Evolutionary conservation across 2,113 vertebrate species (phyloP).

Genomic region (Plotosus lineatus): DNA sequence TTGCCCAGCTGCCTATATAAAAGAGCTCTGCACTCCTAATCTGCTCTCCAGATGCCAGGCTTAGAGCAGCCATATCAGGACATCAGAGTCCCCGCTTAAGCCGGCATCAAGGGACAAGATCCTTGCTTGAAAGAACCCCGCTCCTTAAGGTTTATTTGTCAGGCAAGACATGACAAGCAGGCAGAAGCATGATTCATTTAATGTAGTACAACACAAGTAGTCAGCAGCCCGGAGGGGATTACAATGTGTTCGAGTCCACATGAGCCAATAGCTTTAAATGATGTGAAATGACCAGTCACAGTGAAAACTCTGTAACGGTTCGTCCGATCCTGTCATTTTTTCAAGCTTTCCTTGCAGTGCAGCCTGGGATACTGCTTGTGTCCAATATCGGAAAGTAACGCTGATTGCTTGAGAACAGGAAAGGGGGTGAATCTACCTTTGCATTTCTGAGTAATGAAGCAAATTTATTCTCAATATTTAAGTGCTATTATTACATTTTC

Average conservation of each 20-base stretch:
- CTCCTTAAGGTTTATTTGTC: constrained; percentile 42
- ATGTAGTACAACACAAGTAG: constrained; percentile 23
- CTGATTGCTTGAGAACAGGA: neutral
- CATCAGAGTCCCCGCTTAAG: constrained; percentile 26
- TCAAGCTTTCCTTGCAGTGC: neutral
- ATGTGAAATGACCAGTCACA: constrained; percentile 18
- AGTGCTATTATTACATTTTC: too few species aligned
- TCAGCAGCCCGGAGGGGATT: constrained; percentile 32
- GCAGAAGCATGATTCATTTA: constrained; percentile 41
- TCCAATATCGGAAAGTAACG: neutral
- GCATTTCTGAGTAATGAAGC: neutral
- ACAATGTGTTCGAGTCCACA: constrained; percentile 33
- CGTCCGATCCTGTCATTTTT: neutral
- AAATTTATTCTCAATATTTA: neutral
- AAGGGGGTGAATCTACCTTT: neutral
- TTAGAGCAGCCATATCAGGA: constrained; percentile 42
- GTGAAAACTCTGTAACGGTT: neutral
- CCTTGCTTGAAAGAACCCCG: constrained; percentile 7
- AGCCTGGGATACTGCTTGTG: neutral
- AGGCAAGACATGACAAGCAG: constrained; percentile 36
- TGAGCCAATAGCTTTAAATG: constrained; percentile 27
- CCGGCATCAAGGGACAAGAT: constrained; percentile 24
- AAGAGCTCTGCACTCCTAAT: constrained; percentile 47
- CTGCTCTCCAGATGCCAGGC: constrained; percentile 52
- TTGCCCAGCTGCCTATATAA: constrained; percentile 37